Conservation (phyloP, 2,797 vertebrate species). For the Pangasius mekongensis region DNA sequence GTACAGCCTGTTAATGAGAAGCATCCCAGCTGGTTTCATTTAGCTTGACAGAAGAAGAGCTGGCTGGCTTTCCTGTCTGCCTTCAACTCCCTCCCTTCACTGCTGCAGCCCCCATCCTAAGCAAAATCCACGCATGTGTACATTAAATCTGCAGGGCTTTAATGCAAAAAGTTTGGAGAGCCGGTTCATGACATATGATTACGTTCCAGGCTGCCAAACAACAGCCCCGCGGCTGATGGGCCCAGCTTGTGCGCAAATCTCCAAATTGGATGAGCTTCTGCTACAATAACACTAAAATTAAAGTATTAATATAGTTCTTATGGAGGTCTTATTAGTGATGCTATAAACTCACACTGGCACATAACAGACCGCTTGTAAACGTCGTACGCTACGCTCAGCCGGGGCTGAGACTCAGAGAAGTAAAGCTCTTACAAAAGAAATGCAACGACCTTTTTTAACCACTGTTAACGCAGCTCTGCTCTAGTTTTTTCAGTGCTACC, state of each 20-base stretch:
- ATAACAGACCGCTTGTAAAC: slow-evolving; percentile 10
- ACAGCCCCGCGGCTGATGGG: background rate
- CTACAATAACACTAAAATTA: slow-evolving; percentile 19
- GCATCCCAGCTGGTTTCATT: slow-evolving; percentile 55
- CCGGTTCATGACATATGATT: slow-evolving; percentile 22
- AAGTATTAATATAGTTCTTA: slow-evolving; percentile 24
- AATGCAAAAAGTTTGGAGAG: slow-evolving; percentile 11
- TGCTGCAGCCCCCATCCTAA: slow-evolving; percentile 18
- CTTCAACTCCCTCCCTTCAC: slow-evolving; percentile 29
- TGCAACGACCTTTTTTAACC: background rate
- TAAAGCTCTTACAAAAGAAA: background rate
- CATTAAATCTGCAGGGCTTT: slow-evolving; percentile 19
- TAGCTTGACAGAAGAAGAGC: slow-evolving; percentile 52
- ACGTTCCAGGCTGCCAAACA: slow-evolving; percentile 30
- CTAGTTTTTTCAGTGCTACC: background rate
- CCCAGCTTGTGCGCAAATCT: background rate
- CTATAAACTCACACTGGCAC: slow-evolving; percentile 20
- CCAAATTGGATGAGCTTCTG: slow-evolving; percentile 17
- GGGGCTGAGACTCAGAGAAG: background rate
- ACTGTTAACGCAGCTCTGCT: background rate
- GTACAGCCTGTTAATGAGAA: slow-evolving; percentile 48
- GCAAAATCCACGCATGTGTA: slow-evolving; percentile 34
- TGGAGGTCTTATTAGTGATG: slow-evolving; percentile 7
- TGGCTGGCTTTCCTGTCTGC: slow-evolving; percentile 42
- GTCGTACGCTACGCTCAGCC: background rate